A percentile compares a stretch with the other conserved stretches of the same genome.
Evolutionary conservation across 2,888 invertebrate genomes (phyloP).

Genomic region (Napeogenes sylphis): DNA sequence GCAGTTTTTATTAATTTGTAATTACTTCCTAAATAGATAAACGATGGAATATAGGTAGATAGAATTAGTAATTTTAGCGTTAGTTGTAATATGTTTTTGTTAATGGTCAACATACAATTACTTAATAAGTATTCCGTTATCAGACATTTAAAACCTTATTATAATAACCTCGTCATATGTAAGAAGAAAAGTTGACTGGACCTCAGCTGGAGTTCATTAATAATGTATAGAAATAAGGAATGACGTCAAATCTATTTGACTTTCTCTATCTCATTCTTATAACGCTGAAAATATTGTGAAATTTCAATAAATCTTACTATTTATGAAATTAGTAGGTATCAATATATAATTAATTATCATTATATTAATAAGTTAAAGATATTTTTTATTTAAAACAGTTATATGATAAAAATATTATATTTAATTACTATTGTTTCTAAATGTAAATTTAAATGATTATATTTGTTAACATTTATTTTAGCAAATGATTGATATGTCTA

Average conservation of each 20-base stretch:
- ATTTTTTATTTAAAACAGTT: too few species aligned
- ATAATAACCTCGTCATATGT: slow-evolving; percentile 19
- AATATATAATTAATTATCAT: too few species aligned
- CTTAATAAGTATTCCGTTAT: too few species aligned
- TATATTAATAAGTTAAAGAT: too few species aligned
- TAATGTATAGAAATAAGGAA: slow-evolving; percentile 19
- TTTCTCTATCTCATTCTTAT: slow-evolving; percentile 23
- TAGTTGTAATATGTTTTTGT: too few species aligned
- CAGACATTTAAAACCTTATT: slow-evolving; percentile 17
- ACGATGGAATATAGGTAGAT: too few species aligned
- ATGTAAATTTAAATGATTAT: too few species aligned
- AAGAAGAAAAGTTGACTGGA: slow-evolving; percentile 19
- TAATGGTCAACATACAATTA: too few species aligned
- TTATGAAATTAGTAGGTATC: background rate
- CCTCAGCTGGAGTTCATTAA: slow-evolving; percentile 22
- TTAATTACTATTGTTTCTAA: background rate
- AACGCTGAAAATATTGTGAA: slow-evolving; percentile 13
- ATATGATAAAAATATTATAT: background rate
- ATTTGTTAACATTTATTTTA: too few species aligned
- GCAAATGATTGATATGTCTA: too few species aligned
- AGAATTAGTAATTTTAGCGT: too few species aligned
- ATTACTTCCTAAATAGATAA: background rate
- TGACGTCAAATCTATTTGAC: slow-evolving; percentile 25
- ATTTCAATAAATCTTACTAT: slow-evolving; percentile 2
- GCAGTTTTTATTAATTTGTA: background rate